Conservation (phyloP, 2,113 vertebrate genomes). For the Synodontis membranacea region DNA sequence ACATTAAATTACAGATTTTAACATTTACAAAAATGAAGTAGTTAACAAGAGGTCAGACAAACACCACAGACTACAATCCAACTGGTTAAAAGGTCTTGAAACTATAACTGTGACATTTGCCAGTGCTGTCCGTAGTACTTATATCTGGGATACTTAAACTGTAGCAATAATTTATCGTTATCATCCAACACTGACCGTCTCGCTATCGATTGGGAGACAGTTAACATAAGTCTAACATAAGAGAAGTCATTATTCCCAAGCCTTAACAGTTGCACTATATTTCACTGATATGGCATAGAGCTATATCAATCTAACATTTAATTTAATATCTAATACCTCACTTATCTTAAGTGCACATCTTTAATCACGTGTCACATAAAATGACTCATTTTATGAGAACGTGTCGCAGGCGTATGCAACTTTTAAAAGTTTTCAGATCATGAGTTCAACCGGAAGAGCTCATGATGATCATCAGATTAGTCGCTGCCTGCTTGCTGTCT, state of each 20-base stretch:
- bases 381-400: constrained; percentile 2
- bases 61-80: not conserved
- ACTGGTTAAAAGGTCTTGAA: not conserved
- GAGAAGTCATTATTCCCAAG: not conserved
- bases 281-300: not conserved
- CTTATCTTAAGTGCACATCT: not conserved
- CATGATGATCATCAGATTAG: not conserved
- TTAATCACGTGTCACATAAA: not conserved
- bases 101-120: not conserved
- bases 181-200: not conserved
- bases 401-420: not conserved
- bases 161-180: not conserved
- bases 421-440: not conserved
- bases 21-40: not conserved
- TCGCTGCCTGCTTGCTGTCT: not conserved
- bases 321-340: constrained; percentile 1
- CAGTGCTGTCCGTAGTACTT: not conserved
- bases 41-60: not conserved
- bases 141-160: not conserved
- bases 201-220: not conserved
- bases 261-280: not conserved
- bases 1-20: not conserved
- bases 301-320: not conserved
- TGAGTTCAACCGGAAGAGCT: not conserved
- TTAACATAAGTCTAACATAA: not conserved